phyloP scores from a whole-genome alignment of 1,140 invertebrate species.

The Dendrolimus punctatus region DNA sequence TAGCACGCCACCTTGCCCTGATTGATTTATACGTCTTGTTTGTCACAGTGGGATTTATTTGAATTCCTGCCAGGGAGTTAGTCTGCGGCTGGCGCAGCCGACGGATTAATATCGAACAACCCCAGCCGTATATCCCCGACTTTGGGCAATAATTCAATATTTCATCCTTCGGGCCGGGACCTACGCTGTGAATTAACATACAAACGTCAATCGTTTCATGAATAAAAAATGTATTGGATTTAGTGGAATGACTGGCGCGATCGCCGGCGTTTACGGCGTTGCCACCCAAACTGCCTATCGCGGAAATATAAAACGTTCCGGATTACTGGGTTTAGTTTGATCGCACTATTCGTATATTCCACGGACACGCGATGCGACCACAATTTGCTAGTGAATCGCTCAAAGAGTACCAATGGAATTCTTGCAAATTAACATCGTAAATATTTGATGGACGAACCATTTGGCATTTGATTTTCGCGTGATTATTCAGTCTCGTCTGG shows the following conservation, averaged over 20 bases:
- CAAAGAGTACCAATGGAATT: slow-evolving; percentile 8
- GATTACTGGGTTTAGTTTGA: slow-evolving; percentile 41
- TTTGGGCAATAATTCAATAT: slow-evolving; percentile 70
- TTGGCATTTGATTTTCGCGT: no score
- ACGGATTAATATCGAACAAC: slow-evolving; percentile 63
- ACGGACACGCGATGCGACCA: slow-evolving; percentile 17
- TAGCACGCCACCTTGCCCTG: slow-evolving; percentile 64
- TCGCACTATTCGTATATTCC: slow-evolving; percentile 20
- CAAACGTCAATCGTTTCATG: slow-evolving; percentile 71
- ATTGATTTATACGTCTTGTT: slow-evolving; percentile 74
- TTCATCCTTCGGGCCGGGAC: slow-evolving; percentile 61
- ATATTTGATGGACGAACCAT: no score
- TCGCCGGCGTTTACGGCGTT: slow-evolving; percentile 32
- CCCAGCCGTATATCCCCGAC: slow-evolving; percentile 59
- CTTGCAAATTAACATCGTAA: background rate
- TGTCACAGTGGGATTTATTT: slow-evolving; percentile 72
- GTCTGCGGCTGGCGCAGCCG: slow-evolving; percentile 28
- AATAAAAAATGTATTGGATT: slow-evolving; percentile 72
- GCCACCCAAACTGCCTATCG: slow-evolving; percentile 31
- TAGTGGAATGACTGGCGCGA: slow-evolving; percentile 59
- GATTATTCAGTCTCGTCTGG: no score
- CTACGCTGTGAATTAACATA: slow-evolving; percentile 67
- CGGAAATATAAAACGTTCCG: slow-evolving; percentile 50
- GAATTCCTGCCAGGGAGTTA: slow-evolving; percentile 62
- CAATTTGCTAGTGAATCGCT: slow-evolving; percentile 11